Evolutionary conservation across 2,113 vertebrate genomes (phyloP).

Genomic region (Oryzias melastigma): DNA sequence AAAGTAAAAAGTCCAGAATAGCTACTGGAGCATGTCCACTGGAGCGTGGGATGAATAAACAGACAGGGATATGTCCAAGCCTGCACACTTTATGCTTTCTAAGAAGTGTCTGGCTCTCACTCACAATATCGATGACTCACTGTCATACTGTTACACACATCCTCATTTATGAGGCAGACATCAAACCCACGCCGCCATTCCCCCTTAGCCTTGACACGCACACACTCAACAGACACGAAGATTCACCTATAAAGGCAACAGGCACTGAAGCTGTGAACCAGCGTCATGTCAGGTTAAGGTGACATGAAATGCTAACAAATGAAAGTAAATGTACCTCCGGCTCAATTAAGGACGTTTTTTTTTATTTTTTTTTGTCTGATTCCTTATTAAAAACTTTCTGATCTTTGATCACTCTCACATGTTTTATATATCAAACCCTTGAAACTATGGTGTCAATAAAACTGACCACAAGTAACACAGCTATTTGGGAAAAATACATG

Average conservation of each 20-base stretch:
- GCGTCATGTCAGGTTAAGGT: constrained; percentile 13
- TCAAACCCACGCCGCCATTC: constrained; percentile 20
- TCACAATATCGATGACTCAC: constrained; percentile 61
- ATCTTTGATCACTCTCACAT: too few species aligned
- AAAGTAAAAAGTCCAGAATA: constrained; percentile 6
- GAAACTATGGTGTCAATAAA: too few species aligned
- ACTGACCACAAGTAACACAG: too few species aligned
- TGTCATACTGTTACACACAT: constrained; percentile 61
- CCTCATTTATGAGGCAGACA: constrained; percentile 41
- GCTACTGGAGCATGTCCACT: constrained; percentile 17
- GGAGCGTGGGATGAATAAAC: constrained; percentile 48
- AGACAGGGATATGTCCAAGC: constrained; percentile 60
- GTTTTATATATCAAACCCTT: too few species aligned
- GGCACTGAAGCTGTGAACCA: constrained; percentile 22
- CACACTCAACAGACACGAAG: constrained; percentile 17
- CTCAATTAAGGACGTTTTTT: too few species aligned
- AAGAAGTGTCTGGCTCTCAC: constrained; percentile 62
- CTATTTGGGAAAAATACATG: too few species aligned
- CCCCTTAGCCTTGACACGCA: constrained; percentile 34
- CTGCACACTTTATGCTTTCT: constrained; percentile 67
- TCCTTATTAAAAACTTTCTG: too few species aligned
- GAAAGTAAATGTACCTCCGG: not conserved
- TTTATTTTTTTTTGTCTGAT: too few species aligned
- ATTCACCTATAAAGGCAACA: constrained; percentile 28
- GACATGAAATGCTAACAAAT: not conserved